Evolutionary conservation across 2,113 vertebrate genomes (phyloP).

Genomic region (Protomyctophum bolini): DNA sequence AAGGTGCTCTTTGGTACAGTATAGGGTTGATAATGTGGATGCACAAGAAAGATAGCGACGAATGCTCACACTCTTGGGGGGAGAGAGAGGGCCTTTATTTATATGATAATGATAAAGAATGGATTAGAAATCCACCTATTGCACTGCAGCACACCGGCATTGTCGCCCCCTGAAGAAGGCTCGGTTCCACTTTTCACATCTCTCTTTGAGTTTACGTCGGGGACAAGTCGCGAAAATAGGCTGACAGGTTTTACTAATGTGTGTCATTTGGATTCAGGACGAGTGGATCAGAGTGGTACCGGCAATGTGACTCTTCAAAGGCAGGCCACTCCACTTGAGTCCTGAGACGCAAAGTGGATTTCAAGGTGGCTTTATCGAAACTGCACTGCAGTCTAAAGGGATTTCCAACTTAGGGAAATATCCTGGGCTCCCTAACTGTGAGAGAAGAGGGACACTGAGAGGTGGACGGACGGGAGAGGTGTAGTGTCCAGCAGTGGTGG

Average conservation of each 20-base stretch:
- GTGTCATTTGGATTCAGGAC: conserved; percentile 2
- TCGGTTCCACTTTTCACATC: background rate
- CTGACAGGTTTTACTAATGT: background rate
- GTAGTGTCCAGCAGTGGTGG: background rate
- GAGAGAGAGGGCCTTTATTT: too few relatives aligned
- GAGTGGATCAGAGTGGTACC: conserved; percentile 13
- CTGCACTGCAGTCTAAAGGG: conserved; percentile 9
- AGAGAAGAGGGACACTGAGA: background rate
- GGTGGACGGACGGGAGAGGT: background rate
- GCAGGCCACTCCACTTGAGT: conserved; percentile 3
- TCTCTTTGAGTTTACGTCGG: background rate
- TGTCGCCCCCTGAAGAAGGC: background rate
- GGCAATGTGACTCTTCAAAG: conserved; percentile 4
- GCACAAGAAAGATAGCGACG: too few relatives aligned
- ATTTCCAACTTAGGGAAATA: conserved; percentile 5
- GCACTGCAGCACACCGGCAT: too few relatives aligned
- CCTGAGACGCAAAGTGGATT: conserved; percentile 14
- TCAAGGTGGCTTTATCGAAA: conserved; percentile 12
- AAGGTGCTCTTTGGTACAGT: too few relatives aligned
- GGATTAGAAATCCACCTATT: too few relatives aligned
- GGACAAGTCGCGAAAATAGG: background rate
- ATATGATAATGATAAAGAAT: too few relatives aligned
- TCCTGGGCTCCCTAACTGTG: background rate
- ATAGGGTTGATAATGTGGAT: too few relatives aligned
- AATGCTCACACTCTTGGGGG: too few relatives aligned